Evolutionary conservation across 2,113 vertebrate genomes (phyloP).

Genomic region (Patagioenas fasciata): DNA sequence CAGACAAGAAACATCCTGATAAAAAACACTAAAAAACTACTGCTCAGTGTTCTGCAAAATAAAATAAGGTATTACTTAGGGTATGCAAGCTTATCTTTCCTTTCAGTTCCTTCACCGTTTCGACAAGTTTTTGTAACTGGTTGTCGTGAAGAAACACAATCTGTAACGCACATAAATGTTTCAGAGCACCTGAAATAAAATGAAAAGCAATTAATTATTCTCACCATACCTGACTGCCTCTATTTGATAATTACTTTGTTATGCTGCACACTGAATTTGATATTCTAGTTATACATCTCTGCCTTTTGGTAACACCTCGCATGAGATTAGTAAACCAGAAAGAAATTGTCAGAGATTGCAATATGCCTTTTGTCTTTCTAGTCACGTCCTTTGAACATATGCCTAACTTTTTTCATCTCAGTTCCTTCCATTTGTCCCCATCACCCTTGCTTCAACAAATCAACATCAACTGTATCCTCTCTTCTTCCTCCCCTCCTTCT

Average conservation of each 20-base stretch:
- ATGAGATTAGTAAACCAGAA: neutral
- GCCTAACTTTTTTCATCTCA: neutral
- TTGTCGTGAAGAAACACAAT: conserved; percentile 80
- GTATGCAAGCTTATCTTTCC: conserved; percentile 73
- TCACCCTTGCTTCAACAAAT: neutral
- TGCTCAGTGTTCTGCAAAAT: neutral
- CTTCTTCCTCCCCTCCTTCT: neutral
- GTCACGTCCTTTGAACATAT: neutral
- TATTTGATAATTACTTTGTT: neutral
- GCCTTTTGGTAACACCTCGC: neutral
- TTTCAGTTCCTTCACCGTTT: conserved; percentile 76
- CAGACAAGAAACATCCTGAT: neutral
- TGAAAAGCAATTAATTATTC: neutral
- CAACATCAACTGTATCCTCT: neutral
- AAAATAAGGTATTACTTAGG: conserved; percentile 71
- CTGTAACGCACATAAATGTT: conserved; percentile 61
- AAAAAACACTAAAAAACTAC: neutral
- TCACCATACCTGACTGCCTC: neutral
- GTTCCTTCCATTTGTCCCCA: neutral
- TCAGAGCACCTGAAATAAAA: conserved; percentile 71
- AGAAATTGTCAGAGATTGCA: neutral
- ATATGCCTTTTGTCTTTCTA: neutral
- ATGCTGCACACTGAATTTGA: neutral
- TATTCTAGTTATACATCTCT: neutral
- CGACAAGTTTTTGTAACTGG: conserved; percentile 68